Base-by-base conservation (phyloP, 2,888 invertebrate genomes). In the Coenonympha glycerion region DNA sequence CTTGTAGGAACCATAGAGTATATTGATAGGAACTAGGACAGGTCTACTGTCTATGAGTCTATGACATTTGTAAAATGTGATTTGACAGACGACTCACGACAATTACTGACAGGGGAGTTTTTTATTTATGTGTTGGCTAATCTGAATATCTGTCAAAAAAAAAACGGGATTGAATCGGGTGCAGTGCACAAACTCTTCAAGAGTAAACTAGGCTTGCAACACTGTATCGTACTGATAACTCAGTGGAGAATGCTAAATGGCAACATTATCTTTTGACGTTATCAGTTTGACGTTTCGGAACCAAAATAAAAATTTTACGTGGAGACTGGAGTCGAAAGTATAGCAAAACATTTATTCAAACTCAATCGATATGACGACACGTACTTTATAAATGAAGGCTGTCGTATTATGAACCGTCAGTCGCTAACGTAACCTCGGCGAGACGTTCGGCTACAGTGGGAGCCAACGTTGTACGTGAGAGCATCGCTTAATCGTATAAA, bases 361-460 rank as follows among this genome's bases (percentile, higher is more conserved):
- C 70, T 73, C 69, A 81, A 81, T 84, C 83, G 79, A 83, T 82
- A 79, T 86, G 85, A 84, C 84, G 83, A 82, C 83, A 85, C 72
- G 69, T 68, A 78, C 76, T 79, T 84, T 85, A 87, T 86, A 87
- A 85, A 85, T 83, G 81, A 81, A 79, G 79, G 81, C 76, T 68
- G 69, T 67, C 64, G 66, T 67, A 65, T 68, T 60, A 62, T 57
- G 62, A 64, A 58, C 68, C 67, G 71, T 67, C 82, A 87, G 85
- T 86, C 77, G 76, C 44, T 18, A 79, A 66, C 66, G 60, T 58
- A 64, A 69, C 61, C 62, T 51, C 71, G 62, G 69, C 62, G 62
- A 57, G 66, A 68, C 87, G 87, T 87, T 87, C 87, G 87, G 86
- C 81, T 86, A 79, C 87, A 86, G 87, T 86, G 87, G 59, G 83